Conservation (phyloP, 2,113 vertebrate genomes). For the Vimba vimba region DNA sequence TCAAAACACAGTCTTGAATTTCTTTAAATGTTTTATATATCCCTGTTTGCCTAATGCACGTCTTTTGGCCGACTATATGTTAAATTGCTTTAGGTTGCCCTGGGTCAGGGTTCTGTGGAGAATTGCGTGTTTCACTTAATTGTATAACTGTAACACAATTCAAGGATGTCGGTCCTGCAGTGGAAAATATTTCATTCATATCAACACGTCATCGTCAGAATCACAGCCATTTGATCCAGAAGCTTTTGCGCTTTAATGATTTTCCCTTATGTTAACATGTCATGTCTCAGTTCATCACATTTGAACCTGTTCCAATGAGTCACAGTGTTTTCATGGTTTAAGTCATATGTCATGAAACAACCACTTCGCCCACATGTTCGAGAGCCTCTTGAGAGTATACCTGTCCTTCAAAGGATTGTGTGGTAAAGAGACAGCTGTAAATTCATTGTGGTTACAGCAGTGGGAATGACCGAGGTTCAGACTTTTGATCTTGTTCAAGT, state of each 20-base stretch:
- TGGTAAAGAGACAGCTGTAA: slow-evolving; percentile 10
- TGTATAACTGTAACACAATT: slow-evolving; percentile 13
- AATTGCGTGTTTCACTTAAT: slow-evolving; percentile 7
- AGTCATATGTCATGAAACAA: slow-evolving; percentile 14
- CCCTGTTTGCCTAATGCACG: background rate
- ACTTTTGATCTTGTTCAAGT: background rate
- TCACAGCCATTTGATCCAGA: background rate
- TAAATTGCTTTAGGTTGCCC: slow-evolving; percentile 9
- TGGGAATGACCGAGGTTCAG: background rate
- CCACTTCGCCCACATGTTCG: background rate
- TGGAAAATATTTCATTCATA: slow-evolving; percentile 22
- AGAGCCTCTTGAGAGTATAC: background rate
- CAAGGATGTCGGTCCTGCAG: slow-evolving; percentile 10
- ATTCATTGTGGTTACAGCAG: slow-evolving; percentile 16
- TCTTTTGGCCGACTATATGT: slow-evolving; percentile 10
- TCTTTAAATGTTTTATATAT: slow-evolving; percentile 3
- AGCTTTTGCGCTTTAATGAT: slow-evolving; percentile 7
- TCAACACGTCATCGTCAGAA: background rate
- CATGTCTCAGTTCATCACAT: slow-evolving; percentile 35
- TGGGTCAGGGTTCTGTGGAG: slow-evolving; percentile 15
- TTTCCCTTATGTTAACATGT: slow-evolving; percentile 17
- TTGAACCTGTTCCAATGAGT: slow-evolving; percentile 2
- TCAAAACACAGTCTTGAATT: slow-evolving; percentile 25
- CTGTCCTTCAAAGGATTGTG: slow-evolving; percentile 23
- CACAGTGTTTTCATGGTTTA: slow-evolving; percentile 3